A percentile compares a stretch with the other conserved stretches of the same genome.
These are phyloP conservation scores for Harmothoe impar DNA, from an alignment of 2,888 invertebrate genomes.

Conservation along the genomic window DNA sequence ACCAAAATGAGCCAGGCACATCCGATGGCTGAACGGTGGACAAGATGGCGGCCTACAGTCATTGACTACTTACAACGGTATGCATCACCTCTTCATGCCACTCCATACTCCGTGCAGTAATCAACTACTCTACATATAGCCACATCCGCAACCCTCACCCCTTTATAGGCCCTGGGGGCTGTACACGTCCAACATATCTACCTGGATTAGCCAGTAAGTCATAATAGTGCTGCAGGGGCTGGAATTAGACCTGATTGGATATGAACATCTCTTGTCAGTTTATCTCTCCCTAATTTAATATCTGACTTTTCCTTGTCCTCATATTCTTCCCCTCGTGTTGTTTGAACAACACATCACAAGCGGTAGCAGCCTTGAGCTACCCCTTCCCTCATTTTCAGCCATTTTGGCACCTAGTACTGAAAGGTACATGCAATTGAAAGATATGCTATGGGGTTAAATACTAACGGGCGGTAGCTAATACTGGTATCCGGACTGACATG, in stretches of 20 bases:
- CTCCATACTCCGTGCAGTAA: background rate
- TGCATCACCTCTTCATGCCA: background rate
- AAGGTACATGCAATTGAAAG: no score
- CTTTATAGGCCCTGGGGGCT: background rate
- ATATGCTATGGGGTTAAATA: no score
- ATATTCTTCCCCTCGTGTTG: no score
- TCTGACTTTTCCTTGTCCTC: background rate
- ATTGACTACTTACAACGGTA: background rate
- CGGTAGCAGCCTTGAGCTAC: background rate
- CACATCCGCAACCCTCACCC: background rate
- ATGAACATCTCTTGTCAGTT: background rate
- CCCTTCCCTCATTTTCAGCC: background rate
- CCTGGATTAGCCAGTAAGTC: background rate
- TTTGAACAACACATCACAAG: no score
- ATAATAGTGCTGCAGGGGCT: background rate
- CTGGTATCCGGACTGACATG: no score
- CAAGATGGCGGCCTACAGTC: background rate
- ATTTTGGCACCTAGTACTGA: no score
- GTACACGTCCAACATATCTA: background rate
- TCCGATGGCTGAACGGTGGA: no score
- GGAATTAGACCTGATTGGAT: constrained; percentile 26
- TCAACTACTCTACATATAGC: no score
- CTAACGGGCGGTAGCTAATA: no score
- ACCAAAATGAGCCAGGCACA: no score
- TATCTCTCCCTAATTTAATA: background rate